A percentile compares a stretch with the other conserved stretches of the same genome.
Evolutionary conservation across 2,888 invertebrate genomes (phyloP).

Genomic region (Alviniconcha strummeri): DNA sequence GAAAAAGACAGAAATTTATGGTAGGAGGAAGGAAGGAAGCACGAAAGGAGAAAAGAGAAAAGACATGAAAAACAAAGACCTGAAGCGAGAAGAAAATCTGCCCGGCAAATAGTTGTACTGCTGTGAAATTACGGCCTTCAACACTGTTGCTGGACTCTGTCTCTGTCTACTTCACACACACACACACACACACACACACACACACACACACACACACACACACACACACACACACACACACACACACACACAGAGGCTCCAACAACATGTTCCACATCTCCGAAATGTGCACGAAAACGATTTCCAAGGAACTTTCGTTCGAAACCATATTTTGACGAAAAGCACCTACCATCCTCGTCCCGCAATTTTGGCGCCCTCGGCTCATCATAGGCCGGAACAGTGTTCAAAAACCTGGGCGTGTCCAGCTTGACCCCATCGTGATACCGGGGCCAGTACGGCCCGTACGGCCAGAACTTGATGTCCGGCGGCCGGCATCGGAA

Average conservation of each 20-base stretch:
- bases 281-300: too few relatives aligned
- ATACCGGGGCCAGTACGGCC: constrained; percentile 68
- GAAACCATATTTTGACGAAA: background rate
- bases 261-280: too few relatives aligned
- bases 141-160: too few relatives aligned
- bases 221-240: constrained; percentile 3
- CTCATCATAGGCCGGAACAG: constrained; percentile 48
- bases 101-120: too few relatives aligned
- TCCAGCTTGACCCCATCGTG: constrained; percentile 57
- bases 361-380: constrained; percentile 39
- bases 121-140: too few relatives aligned
- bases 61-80: too few relatives aligned
- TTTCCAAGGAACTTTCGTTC: too few relatives aligned
- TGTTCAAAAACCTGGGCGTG: constrained; percentile 55
- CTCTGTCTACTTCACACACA: background rate
- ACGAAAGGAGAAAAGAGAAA: too few relatives aligned
- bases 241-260: background rate
- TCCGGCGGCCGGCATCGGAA: constrained; percentile 65
- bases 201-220: constrained; percentile 2
- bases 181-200: background rate
- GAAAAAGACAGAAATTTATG: too few relatives aligned
- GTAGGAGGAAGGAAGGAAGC: too few relatives aligned
- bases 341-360: constrained; percentile 28
- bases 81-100: too few relatives aligned
- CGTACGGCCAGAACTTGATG: constrained; percentile 70